These are phyloP conservation scores for Sinopyrophorus schimmeli DNA, from an alignment of 2,888 invertebrate genomes.

Conservation along the genomic window DNA sequence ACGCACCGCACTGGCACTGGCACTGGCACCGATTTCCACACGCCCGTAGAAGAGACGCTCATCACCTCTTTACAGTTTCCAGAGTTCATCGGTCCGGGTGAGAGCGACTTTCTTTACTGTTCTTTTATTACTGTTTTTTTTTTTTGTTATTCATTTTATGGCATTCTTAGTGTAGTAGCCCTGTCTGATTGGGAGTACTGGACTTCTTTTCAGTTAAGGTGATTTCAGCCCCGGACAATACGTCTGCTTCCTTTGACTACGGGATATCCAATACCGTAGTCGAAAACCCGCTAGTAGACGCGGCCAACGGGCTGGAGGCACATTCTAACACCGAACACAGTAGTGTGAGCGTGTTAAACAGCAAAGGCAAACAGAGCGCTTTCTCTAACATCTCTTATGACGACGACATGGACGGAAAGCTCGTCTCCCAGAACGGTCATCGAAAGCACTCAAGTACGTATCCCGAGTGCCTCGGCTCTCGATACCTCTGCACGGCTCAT, in stretches of 20 bases:
- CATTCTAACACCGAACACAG: slow-evolving; percentile 57
- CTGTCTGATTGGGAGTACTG: slow-evolving; percentile 39
- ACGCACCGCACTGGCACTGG: slow-evolving; percentile 51
- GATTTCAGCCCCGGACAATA: slow-evolving; percentile 63
- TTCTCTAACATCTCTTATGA: slow-evolving; percentile 50
- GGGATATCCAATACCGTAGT: slow-evolving; percentile 60
- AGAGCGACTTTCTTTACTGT: slow-evolving; percentile 42
- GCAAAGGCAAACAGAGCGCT: slow-evolving; percentile 46
- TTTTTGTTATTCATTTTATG: slow-evolving; percentile 25
- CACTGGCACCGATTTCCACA: slow-evolving; percentile 51
- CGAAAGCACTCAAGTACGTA: slow-evolving; percentile 55
- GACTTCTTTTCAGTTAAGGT: slow-evolving; percentile 63
- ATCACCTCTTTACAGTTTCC: slow-evolving; percentile 52
- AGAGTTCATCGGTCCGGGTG: slow-evolving; percentile 51
- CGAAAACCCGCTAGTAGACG: slow-evolving; percentile 64
- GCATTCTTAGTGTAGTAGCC: slow-evolving; percentile 38
- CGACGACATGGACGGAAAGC: slow-evolving; percentile 47
- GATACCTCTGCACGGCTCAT: slow-evolving; percentile 13
- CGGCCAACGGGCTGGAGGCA: slow-evolving; percentile 58
- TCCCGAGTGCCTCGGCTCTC: slow-evolving; percentile 28
- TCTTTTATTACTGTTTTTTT: slow-evolving; percentile 24
- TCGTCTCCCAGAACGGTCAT: slow-evolving; percentile 43
- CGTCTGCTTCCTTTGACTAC: slow-evolving; percentile 60
- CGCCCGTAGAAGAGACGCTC: slow-evolving; percentile 56
- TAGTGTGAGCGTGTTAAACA: slow-evolving; percentile 53